Conservation (phyloP, 2,888 invertebrate species). For the Plagodis dolabraria region DNA sequence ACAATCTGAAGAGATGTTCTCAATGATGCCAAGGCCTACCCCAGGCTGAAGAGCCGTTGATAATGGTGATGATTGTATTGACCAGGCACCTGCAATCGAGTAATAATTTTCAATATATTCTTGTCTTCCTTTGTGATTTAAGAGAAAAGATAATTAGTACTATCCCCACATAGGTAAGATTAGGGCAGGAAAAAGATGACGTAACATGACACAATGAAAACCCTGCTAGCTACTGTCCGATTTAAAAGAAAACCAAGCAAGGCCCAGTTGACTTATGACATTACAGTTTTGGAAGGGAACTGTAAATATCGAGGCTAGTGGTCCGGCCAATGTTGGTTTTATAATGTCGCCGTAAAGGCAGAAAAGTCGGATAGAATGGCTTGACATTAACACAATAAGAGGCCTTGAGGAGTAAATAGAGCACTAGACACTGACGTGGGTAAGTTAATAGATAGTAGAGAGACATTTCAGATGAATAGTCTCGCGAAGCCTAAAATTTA, state of each 20-base stretch:
- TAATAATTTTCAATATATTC: too few relatives aligned
- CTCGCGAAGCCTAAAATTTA: not conserved
- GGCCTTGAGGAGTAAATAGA: constrained; percentile 52
- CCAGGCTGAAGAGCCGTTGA: too few relatives aligned
- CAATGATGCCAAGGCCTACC: too few relatives aligned
- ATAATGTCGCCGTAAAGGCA: constrained; percentile 43
- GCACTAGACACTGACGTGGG: constrained; percentile 24
- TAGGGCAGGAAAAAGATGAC: too few relatives aligned
- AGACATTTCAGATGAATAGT: not conserved
- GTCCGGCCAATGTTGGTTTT: constrained; percentile 38
- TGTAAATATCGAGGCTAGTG: constrained; percentile 54
- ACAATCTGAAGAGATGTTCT: too few relatives aligned
- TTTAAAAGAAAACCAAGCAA: not conserved
- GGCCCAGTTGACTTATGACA: constrained; percentile 52
- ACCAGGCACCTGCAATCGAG: too few relatives aligned
- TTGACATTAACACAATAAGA: constrained; percentile 52
- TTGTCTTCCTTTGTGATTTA: too few relatives aligned
- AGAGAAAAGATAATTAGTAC: too few relatives aligned
- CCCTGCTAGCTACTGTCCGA: constrained; percentile 1
- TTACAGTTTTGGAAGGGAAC: constrained; percentile 54
- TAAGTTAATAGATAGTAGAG: not conserved
- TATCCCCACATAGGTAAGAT: too few relatives aligned
- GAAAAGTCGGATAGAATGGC: constrained; percentile 50
- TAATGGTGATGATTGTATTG: too few relatives aligned
- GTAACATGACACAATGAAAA: too few relatives aligned